Conservation (phyloP, 2,113 vertebrate species). For the Phalacrocorax aristotelis region DNA sequence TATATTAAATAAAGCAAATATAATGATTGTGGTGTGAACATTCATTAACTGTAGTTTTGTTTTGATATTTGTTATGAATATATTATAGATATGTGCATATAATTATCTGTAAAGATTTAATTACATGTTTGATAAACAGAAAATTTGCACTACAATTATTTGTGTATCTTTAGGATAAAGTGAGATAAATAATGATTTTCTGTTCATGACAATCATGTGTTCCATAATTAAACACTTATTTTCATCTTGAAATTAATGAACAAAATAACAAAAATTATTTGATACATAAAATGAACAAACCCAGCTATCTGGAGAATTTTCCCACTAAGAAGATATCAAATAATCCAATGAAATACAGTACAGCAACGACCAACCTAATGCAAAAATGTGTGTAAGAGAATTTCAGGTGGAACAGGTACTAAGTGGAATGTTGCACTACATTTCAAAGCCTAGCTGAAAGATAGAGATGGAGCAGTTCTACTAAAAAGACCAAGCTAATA, state of each 20-base stretch:
- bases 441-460: not conserved
- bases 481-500: not conserved
- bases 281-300: not conserved
- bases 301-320: not conserved
- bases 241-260: not conserved
- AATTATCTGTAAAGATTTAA: constrained; percentile 6
- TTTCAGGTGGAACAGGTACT: not conserved
- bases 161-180: not conserved
- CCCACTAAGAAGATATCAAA: not conserved
- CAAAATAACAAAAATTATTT: not conserved
- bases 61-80: not conserved
- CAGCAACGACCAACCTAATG: not conserved
- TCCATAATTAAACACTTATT: not conserved
- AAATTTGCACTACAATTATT: not conserved
- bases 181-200: not conserved
- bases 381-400: not conserved
- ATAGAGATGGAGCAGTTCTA: not conserved
- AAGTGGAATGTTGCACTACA: not conserved
- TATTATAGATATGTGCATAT: not conserved
- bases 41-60: not conserved
- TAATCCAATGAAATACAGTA: not conserved
- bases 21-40: not conserved
- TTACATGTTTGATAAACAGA: not conserved
- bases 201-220: not conserved
- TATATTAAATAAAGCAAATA: constrained; percentile 30